Percentiles rank a stretch among this genome's conserved stretches.
These are phyloP conservation scores for Adela reaumurella DNA, from an alignment of 2,888 invertebrate species.

Conservation along the genomic window DNA sequence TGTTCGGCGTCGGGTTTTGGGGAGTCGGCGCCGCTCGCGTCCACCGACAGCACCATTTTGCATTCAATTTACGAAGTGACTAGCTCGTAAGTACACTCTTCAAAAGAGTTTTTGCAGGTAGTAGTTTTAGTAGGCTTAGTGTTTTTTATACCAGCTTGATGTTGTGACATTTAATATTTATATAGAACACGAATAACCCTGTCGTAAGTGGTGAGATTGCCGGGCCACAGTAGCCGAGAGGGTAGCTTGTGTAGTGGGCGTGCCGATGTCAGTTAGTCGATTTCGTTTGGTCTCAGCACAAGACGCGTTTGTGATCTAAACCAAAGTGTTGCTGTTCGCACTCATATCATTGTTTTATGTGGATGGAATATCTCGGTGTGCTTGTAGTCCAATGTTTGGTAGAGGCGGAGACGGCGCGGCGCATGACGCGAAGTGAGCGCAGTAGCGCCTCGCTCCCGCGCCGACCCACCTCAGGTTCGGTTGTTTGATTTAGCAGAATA, in stretches of 20 bases:
- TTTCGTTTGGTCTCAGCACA: conserved; percentile 25
- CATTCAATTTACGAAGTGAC: conserved; percentile 42
- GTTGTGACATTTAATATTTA: conserved; percentile 54
- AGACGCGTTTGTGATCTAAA: conserved; percentile 27
- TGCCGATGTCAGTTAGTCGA: conserved; percentile 20
- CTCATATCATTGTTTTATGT: conserved; percentile 46
- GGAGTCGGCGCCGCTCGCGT: neutral
- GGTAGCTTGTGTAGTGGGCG: conserved; percentile 51
- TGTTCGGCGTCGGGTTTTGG: no score
- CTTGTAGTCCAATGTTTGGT: neutral
- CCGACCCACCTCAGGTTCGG: neutral
- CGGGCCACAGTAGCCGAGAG: conserved; percentile 23
- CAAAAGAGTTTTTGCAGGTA: conserved; percentile 55
- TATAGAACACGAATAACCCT: conserved; percentile 21
- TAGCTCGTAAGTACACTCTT: conserved; percentile 52
- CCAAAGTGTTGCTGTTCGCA: conserved; percentile 52
- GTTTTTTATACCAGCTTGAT: conserved; percentile 58
- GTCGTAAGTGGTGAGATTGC: neutral
- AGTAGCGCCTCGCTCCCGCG: neutral
- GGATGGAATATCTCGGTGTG: neutral
- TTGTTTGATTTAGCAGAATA: conserved; percentile 46
- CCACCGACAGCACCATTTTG: conserved; percentile 12
- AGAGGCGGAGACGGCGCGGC: neutral
- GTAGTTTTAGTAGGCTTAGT: conserved; percentile 57
- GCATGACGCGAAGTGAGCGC: neutral